Percentiles rank a stretch among this genome's conserved stretches.
Evolutionary conservation across 1,140 invertebrate species (phyloP).

Genomic region (Condylostylus longicornis): DNA sequence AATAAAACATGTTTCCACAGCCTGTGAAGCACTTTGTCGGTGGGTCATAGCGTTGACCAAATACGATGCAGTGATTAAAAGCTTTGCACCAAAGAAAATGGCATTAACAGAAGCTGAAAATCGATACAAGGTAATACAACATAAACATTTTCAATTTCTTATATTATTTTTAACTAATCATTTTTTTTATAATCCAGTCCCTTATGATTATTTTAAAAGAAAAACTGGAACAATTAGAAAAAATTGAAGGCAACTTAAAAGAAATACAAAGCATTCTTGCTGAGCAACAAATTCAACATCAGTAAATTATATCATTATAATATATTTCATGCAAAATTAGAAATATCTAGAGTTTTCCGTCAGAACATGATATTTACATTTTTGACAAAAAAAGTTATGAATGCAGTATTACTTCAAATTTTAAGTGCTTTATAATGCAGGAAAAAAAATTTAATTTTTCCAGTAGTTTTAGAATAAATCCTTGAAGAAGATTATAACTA

Average conservation of each 20-base stretch:
- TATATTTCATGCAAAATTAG: background rate
- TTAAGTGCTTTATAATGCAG: too few relatives aligned
- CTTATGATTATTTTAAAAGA: slow-evolving; percentile 52
- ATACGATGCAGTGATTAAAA: slow-evolving; percentile 81
- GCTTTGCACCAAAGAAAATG: slow-evolving; percentile 71
- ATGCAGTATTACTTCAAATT: too few relatives aligned
- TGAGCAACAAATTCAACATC: slow-evolving; percentile 34
- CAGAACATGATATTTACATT: background rate
- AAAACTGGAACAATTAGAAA: slow-evolving; percentile 58
- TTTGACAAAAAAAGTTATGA: background rate
- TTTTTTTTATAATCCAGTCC: slow-evolving; percentile 16
- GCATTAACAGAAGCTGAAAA: slow-evolving; percentile 62
- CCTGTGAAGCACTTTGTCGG: slow-evolving; percentile 69
- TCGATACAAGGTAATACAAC: slow-evolving; percentile 37
- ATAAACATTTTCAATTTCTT: slow-evolving; percentile 2
- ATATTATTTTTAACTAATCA: background rate
- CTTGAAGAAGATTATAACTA: too few relatives aligned
- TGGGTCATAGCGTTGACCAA: slow-evolving; percentile 89
- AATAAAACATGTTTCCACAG: slow-evolving; percentile 61
- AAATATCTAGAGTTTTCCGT: background rate
- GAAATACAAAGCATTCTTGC: slow-evolving; percentile 54
- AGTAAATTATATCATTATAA: slow-evolving; percentile 10
- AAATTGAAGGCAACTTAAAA: slow-evolving; percentile 51
- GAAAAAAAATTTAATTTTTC: too few relatives aligned
- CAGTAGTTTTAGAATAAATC: too few relatives aligned